A percentile compares a stretch with the other conserved stretches of the same genome.
Conservation (phyloP, 2,113 vertebrate species). For the Rhinoderma darwinii region DNA sequence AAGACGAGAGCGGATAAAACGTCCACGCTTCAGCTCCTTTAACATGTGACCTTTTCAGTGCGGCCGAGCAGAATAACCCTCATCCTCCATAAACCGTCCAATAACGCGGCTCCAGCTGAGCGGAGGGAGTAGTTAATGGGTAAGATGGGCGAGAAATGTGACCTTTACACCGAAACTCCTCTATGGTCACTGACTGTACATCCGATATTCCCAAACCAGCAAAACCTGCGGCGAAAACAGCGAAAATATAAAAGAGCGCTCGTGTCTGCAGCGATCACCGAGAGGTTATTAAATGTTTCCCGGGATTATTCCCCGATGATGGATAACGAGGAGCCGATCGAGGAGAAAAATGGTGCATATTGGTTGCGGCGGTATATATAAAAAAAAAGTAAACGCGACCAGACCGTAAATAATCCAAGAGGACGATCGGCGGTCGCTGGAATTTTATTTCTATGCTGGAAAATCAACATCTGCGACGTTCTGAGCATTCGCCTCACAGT, state of each 20-base stretch:
- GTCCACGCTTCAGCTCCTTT: constrained; percentile 9
- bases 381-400: neutral
- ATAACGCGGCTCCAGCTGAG: constrained; percentile 2
- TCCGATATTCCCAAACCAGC: neutral
- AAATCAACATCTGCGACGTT: no score
- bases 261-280: neutral
- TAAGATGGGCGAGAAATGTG: neutral
- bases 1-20: neutral
- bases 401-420: neutral
- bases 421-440: neutral
- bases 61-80: constrained; percentile 29
- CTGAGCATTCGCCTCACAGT: no score
- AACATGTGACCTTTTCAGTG: constrained; percentile 35
- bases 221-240: neutral
- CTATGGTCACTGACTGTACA: neutral
- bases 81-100: neutral
- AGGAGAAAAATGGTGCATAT: neutral
- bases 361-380: neutral
- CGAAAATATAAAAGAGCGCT: neutral
- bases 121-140: constrained; percentile 32
- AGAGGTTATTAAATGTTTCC: neutral
- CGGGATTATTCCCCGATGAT: neutral
- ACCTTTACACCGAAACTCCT: constrained; percentile 22
- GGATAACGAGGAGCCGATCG: neutral
- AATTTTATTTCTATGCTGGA: neutral